These are phyloP conservation scores for Eurytoma adleriae DNA, from an alignment of 2,888 invertebrate genomes.

Conservation along the genomic window DNA sequence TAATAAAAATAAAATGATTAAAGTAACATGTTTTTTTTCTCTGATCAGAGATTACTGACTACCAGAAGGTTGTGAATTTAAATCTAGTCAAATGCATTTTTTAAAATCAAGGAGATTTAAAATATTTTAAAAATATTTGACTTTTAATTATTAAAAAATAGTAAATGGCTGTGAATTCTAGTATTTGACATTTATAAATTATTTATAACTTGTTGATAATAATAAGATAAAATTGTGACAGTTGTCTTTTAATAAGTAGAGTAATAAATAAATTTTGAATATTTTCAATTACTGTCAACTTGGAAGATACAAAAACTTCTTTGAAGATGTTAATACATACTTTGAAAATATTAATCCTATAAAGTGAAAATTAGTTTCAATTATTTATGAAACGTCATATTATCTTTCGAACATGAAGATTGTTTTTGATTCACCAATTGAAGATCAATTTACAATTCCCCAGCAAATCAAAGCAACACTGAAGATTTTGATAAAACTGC, in stretches of 20 bases:
- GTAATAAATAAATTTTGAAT: not conserved
- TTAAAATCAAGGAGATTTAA: not conserved
- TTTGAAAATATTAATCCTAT: not conserved
- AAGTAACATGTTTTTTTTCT: constrained; percentile 15
- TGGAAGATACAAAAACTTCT: not conserved
- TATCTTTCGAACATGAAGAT: constrained; percentile 23
- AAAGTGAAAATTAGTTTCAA: not conserved
- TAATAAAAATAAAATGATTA: not conserved
- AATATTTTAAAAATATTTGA: not conserved
- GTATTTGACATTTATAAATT: constrained; percentile 25
- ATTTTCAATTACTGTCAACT: not conserved
- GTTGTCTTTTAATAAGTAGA: not conserved
- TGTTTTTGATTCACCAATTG: constrained; percentile 39
- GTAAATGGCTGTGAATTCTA: constrained; percentile 23
- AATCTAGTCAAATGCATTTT: constrained; percentile 26
- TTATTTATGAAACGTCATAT: not conserved
- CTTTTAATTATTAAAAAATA: not conserved
- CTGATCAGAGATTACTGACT: constrained; percentile 6
- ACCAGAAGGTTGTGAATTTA: constrained; percentile 31
- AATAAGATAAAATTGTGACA: too few relatives aligned
- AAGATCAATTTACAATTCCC: constrained; percentile 26
- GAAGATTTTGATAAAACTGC: constrained; percentile 32
- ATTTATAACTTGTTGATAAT: not conserved
- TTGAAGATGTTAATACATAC: constrained; percentile 33
- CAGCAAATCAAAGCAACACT: constrained; percentile 19